These are phyloP conservation scores for Sebastiscus tertius DNA, from an alignment of 2,797 vertebrate genomes.

Conservation along the genomic window DNA sequence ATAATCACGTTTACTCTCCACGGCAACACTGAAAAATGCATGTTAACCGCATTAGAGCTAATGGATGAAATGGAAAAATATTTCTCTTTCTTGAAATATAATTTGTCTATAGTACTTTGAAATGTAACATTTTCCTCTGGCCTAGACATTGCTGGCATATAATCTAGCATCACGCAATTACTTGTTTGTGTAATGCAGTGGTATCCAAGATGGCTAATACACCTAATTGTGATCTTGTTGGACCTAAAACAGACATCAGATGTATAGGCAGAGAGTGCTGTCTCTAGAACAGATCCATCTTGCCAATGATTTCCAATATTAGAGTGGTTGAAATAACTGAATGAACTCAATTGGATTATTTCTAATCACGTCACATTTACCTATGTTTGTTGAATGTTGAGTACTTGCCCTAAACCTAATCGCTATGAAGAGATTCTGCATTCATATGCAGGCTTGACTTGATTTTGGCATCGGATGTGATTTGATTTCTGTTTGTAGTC, in stretches of 20 bases:
- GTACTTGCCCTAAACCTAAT: neutral
- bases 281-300: neutral
- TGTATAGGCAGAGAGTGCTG: neutral
- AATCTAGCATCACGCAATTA: neutral
- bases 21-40: constrained; percentile 54
- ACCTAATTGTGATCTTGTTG: neutral
- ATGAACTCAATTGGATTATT: neutral
- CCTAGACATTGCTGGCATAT: neutral
- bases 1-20: constrained; percentile 50
- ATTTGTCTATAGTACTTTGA: constrained; percentile 7
- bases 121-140: neutral
- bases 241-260: neutral
- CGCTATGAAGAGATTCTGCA: neutral
- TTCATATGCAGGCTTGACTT: neutral
- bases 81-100: constrained; percentile 1
- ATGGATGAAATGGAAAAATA: constrained; percentile 51
- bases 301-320: neutral
- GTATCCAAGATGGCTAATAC: neutral
- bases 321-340: neutral
- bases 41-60: constrained; percentile 45
- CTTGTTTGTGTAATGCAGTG: neutral
- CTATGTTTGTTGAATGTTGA: neutral
- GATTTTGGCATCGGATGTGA: neutral
- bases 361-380: neutral
- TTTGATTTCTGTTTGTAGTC: neutral